Conservation (phyloP, 2,113 vertebrate species). For the Sigmodon hispidus region DNA sequence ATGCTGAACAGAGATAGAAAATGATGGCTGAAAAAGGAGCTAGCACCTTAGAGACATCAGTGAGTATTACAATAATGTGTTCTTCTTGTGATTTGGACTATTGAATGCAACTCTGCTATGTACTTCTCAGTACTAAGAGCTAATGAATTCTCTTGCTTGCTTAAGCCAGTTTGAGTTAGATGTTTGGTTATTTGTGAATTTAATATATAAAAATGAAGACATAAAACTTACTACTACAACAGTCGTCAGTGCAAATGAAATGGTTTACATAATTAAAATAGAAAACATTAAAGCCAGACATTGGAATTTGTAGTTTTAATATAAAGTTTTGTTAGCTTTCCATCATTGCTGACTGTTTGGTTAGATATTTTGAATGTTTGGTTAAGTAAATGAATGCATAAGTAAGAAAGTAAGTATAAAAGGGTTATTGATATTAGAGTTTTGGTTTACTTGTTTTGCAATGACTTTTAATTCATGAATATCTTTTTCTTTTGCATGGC, state of each 20-base stretch:
- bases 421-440: not conserved
- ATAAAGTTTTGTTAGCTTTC: not conserved
- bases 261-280: not conserved
- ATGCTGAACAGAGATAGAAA: not conserved
- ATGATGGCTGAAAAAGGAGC: not conserved
- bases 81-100: not conserved
- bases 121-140: not conserved
- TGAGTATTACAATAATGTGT: not conserved
- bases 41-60: not conserved
- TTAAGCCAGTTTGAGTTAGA: not conserved
- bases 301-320: not conserved
- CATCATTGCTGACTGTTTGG: not conserved
- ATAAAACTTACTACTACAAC: not conserved
- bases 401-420: not conserved
- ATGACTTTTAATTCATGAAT: not conserved
- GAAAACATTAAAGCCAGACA: not conserved
- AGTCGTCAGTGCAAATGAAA: not conserved
- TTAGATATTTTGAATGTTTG: not conserved
- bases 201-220: not conserved
- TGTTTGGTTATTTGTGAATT: slow-evolving; percentile 15
- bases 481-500: not conserved
- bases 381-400: not conserved
- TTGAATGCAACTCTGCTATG: not conserved
- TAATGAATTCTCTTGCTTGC: not conserved
- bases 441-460: not conserved